These are phyloP conservation scores for Tetramorium alpestre DNA, from an alignment of 1,140 invertebrate species.

Conservation along the genomic window DNA sequence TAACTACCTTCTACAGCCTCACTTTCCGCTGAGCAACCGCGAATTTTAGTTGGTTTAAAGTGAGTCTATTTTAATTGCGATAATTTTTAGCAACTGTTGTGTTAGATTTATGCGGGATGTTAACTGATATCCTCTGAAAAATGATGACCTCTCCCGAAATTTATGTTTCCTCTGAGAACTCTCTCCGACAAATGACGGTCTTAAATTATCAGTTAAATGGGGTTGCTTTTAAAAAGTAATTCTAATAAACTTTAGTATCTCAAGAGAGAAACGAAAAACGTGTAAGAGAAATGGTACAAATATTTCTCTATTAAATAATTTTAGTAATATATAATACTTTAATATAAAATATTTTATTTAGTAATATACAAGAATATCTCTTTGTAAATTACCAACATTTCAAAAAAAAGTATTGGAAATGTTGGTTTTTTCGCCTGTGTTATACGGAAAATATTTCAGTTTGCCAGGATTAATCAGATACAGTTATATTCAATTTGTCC, in stretches of 20 bases:
- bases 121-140: not conserved
- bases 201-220: not conserved
- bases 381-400: not conserved
- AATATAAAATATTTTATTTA: too few species aligned
- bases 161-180: conserved; percentile 2
- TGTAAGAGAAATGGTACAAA: not conserved
- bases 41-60: conserved; percentile 24
- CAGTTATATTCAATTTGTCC: conserved; percentile 23
- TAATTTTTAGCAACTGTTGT: not conserved
- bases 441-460: conserved; percentile 16
- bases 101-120: conserved; percentile 1
- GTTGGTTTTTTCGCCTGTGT: not conserved
- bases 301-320: not conserved
- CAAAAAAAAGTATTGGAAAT: not conserved
- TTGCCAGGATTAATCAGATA: not conserved
- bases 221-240: not conserved
- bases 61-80: conserved; percentile 25
- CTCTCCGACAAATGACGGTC: not conserved
- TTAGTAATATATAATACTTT: too few species aligned
- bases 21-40: not conserved
- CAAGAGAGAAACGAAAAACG: not conserved
- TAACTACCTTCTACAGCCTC: not conserved
- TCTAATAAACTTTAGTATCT: conserved; percentile 2
- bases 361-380: not conserved
- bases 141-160: conserved; percentile 9